Conservation (phyloP, 1,140 invertebrate species). For the Drosophila kohkoa region DNA sequence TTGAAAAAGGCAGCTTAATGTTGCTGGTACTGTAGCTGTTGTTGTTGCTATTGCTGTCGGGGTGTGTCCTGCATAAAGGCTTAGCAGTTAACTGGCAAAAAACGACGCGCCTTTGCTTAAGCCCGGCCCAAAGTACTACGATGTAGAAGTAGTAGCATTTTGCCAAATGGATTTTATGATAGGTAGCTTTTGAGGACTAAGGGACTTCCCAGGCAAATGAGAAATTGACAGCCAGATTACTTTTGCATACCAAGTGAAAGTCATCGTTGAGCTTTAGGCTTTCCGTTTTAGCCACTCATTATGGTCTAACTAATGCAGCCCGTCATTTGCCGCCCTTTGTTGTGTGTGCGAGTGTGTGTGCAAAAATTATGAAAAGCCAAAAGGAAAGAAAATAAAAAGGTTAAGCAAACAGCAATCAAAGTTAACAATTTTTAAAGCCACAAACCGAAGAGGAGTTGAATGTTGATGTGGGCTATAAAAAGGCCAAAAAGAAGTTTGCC, state of each 20-base stretch:
- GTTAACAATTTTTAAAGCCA: slow-evolving; percentile 40
- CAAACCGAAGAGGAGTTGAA: not conserved
- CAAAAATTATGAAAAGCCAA: slow-evolving; percentile 36
- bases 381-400: slow-evolving; percentile 15
- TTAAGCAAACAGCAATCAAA: slow-evolving; percentile 46
- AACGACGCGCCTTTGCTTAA: slow-evolving; percentile 28
- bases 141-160: slow-evolving; percentile 25
- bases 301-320: slow-evolving; percentile 18
- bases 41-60: slow-evolving; percentile 4
- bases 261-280: slow-evolving; percentile 9
- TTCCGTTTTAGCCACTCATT: slow-evolving; percentile 28
- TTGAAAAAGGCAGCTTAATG: slow-evolving; percentile 24
- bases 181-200: slow-evolving; percentile 12
- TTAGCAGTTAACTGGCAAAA: slow-evolving; percentile 65
- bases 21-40: slow-evolving; percentile 15
- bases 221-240: slow-evolving; percentile 9
- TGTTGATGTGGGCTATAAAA: slow-evolving; percentile 37
- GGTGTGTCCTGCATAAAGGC: slow-evolving; percentile 40
- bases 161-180: slow-evolving; percentile 48
- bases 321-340: slow-evolving; percentile 1
- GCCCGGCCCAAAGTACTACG: not conserved
- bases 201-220: slow-evolving; percentile 9
- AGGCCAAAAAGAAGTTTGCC: slow-evolving; percentile 27
- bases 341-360: slow-evolving; percentile 15
- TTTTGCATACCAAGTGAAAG: slow-evolving; percentile 17